These are phyloP conservation scores for Desmodus rotundus DNA, from an alignment of 2,113 vertebrate species.

Conservation along the genomic window DNA sequence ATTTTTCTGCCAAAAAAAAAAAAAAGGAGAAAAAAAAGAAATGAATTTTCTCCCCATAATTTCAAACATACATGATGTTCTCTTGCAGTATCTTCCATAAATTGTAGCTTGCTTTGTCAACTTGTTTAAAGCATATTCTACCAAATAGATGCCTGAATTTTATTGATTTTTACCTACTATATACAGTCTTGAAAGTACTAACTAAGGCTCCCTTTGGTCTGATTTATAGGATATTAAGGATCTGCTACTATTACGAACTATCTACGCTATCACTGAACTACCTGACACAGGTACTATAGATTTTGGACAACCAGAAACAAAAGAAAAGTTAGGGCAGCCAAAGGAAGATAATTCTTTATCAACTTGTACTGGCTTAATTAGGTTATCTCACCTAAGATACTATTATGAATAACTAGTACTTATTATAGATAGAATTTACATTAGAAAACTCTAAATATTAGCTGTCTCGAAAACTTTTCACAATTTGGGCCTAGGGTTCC, in stretches of 20 bases:
- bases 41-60: slow-evolving; percentile 46
- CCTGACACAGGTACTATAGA: background rate
- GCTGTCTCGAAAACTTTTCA: background rate
- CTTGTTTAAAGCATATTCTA: slow-evolving; percentile 46
- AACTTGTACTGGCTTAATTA: slow-evolving; percentile 16
- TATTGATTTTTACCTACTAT: slow-evolving; percentile 59
- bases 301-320: slow-evolving; percentile 15
- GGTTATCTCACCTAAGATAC: background rate
- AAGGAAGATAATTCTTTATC: background rate
- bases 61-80: slow-evolving; percentile 42
- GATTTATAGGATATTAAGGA: slow-evolving; percentile 33
- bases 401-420: background rate
- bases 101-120: slow-evolving; percentile 35
- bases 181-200: slow-evolving; percentile 55
- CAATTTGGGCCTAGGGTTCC: background rate
- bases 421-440: background rate
- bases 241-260: slow-evolving; percentile 31
- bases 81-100: slow-evolving; percentile 37
- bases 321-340: slow-evolving; percentile 11
- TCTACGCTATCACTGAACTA: slow-evolving; percentile 18
- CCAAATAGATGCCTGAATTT: slow-evolving; percentile 36
- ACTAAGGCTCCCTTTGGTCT: slow-evolving; percentile 46
- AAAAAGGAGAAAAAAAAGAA: background rate
- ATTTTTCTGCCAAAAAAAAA: slow-evolving; percentile 41
- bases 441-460: slow-evolving; percentile 10